Evolutionary conservation across 2,797 vertebrate species (phyloP), one percentile per base, ranked within the genome.

Genomic region (Bradypus variegatus): DNA sequence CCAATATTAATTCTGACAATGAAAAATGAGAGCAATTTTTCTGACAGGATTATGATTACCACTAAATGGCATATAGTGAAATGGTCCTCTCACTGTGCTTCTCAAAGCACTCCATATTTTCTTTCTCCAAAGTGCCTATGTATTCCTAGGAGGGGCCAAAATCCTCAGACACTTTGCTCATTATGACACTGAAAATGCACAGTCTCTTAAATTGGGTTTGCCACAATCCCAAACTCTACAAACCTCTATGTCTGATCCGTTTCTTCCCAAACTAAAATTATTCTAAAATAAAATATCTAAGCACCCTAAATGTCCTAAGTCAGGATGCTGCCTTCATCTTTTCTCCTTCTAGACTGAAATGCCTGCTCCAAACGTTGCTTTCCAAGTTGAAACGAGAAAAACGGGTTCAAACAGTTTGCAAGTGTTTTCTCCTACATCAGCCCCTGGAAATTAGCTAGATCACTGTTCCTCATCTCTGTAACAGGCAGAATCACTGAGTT

Each of bases 1-100:
- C 79, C 86, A 85, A 69, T 58, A 67, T 88, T 87, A 85, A 82
- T 72, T 83, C 58, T 88, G 85, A 92, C 86, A 50, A 38, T 85
- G 88, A 95, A 79, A 91, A 91, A 92, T 33, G 81, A 94, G 87
- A 48, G 62, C 87, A n/a, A 21, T 77, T 81, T 64, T 90, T 77
- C 77, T 70, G 48, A 91, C 45, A 53, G 19, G 78, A 83, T 67
- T 78, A 75, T 8, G 16, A 67, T 48, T 41, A 0, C 41, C 76
- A 8, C n/a, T 58, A 78, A 78, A 45, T 45, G 41, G 41, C 41
- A 45, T 45, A 8, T 45, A 45, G 41, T 45, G 41, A 45, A 45
- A 70, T 16, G 27, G 64, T 70, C 45, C 19, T 82, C 76, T 89
- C 27, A 58, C 53, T 3, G 3, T n/a, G 19, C 53, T 81, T 76